Conservation (phyloP, 2,113 vertebrate genomes). For the Oryzias javanicus region DNA sequence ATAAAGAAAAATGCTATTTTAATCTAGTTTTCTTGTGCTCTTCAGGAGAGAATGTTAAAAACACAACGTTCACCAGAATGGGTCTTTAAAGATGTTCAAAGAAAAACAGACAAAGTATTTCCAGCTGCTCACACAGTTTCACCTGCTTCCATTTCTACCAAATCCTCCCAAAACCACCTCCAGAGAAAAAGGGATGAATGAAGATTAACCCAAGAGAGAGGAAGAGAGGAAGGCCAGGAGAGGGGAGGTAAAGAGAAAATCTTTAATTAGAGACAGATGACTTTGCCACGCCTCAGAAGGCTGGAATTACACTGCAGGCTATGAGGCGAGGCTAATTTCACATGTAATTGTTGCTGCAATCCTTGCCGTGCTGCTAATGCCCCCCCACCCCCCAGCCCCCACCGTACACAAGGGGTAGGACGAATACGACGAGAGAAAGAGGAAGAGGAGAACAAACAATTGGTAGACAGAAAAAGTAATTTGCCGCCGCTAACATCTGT, state of each 20-base stretch:
- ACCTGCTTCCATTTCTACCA: slow-evolving; percentile 14
- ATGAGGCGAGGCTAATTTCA: slow-evolving; percentile 72
- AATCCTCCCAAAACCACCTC: neutral
- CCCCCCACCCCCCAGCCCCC: slow-evolving; percentile 37
- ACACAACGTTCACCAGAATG: too few relatives aligned
- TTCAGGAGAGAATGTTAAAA: too few relatives aligned
- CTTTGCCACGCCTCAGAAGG: slow-evolving; percentile 72
- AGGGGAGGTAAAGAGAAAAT: slow-evolving; percentile 35
- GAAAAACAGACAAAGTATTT: slow-evolving; percentile 11
- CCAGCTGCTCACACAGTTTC: slow-evolving; percentile 18
- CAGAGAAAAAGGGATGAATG: slow-evolving; percentile 20
- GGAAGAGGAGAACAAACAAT: slow-evolving; percentile 1
- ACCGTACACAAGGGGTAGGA: slow-evolving; percentile 18
- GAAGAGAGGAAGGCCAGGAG: neutral
- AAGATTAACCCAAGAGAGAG: slow-evolving; percentile 23
- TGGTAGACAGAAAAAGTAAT: slow-evolving; percentile 26
- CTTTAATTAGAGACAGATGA: slow-evolving; percentile 76
- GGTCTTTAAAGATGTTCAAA: too few relatives aligned
- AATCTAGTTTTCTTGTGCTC: too few relatives aligned
- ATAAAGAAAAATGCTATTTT: too few relatives aligned
- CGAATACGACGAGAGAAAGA: neutral
- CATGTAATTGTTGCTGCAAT: slow-evolving; percentile 71
- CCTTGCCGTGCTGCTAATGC: slow-evolving; percentile 51
- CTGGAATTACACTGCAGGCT: slow-evolving; percentile 75
- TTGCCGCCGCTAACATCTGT: slow-evolving; percentile 14